Base-by-base conservation (phyloP, 2,113 vertebrate species). In the Amblyornis subalaris region DNA sequence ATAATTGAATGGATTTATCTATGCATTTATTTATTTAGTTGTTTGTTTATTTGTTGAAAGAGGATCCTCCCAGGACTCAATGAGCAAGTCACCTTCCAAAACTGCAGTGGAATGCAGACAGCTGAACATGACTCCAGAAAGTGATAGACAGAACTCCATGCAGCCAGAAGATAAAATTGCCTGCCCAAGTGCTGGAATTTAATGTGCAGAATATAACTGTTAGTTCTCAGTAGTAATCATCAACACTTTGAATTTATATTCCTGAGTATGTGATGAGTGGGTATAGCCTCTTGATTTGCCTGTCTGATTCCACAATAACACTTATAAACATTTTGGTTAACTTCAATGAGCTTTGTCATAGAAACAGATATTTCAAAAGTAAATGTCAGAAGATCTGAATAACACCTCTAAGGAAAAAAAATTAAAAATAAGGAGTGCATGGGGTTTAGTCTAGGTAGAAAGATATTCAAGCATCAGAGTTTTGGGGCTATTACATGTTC, bases 1-100 rank as follows among this genome's bases (percentile, higher is more conserved):
- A 26, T 3, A 19, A 57, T 35, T 14, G 0, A 71, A 38, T 74
- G 0, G 0, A 51, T 42, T 47, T 24, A 25, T 55, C 17, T 22
- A 66, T 40, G 6, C 8, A 33, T 26, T 24, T 31, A 31, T 15
- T 45, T 48, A 31, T 0, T 87, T 40, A 47, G 23, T 25, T 21
- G 2, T 8, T 20, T 33, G 11, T 71, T 80, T 20, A 13, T 50
- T 53, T 29, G 16, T 67, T 53, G 9, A 18, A 89, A 76, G 54
- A 74, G 5, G 16, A 54, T 7, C 9, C 12, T 90, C 11, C 19
- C 55, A 62, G 25, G 12, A 44, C 5, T 55, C 35, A 61, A 60
- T 7, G 48, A 40, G 4, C 4, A 62, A 89, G 18, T 19, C 10
- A 12, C 14, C 6, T 55, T 92, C 31, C 51, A 74, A 82, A 91